Percentiles rank a stretch among this genome's conserved stretches.
Evolutionary conservation across 2,113 vertebrate species (phyloP).

Genomic region (Brachyistius frenatus): DNA sequence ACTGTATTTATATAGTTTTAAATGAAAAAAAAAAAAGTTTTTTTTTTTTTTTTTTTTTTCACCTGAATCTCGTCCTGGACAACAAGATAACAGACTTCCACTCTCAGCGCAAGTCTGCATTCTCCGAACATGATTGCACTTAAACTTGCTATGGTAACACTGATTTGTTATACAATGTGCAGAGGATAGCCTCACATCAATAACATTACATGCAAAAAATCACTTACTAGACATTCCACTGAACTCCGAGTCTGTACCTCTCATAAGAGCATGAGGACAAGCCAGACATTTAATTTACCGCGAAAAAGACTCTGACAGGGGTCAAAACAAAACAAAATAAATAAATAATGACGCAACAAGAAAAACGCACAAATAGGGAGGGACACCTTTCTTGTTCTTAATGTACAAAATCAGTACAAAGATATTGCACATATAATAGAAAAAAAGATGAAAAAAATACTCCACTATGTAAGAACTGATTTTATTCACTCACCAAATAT

Average conservation of each 20-base stretch:
- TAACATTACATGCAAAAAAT: conserved; percentile 88
- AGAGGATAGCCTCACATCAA: conserved; percentile 88
- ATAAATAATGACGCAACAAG: conserved; percentile 74
- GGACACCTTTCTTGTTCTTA: conserved; percentile 68
- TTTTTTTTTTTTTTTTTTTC: conserved; percentile 67
- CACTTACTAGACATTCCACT: conserved; percentile 83
- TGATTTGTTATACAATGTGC: conserved; percentile 91
- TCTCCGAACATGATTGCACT: conserved; percentile 90
- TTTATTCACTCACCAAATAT: conserved; percentile 67
- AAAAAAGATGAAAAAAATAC: conserved; percentile 69
- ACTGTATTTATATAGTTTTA: conserved; percentile 75
- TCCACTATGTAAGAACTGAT: conserved; percentile 64
- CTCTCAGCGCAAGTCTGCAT: conserved; percentile 86
- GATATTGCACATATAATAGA: conserved; percentile 83
- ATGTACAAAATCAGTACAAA: conserved; percentile 79
- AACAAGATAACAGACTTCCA: conserved; percentile 86
- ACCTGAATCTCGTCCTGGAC: conserved; percentile 89
- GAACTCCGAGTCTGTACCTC: conserved; percentile 81
- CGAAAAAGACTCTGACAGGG: conserved; percentile 73
- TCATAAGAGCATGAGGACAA: conserved; percentile 62
- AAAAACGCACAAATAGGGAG: conserved; percentile 59
- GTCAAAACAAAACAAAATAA: conserved; percentile 66
- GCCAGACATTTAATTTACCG: conserved; percentile 68
- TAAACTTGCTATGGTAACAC: conserved; percentile 94
- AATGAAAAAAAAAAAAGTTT: conserved; percentile 61